Base-by-base conservation (phyloP, 2,113 vertebrate species). In the Calyptomena viridis region DNA sequence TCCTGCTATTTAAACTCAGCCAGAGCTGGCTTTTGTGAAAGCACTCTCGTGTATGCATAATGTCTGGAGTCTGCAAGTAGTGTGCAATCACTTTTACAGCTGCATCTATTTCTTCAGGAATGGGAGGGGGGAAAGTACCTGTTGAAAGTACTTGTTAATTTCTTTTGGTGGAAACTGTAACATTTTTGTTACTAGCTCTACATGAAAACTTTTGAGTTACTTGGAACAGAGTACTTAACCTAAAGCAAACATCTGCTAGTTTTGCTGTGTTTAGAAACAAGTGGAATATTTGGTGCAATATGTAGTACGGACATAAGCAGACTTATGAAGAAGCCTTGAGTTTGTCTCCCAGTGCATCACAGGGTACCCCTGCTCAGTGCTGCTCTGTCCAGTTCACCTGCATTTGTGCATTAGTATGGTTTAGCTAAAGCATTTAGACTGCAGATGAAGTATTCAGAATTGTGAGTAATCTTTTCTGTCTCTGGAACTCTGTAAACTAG, bases 31-130 rank as follows among this genome's bases (percentile, higher is more conserved):
- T 59, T 95, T 74, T 84, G 14, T 84, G 76, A 81, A 67, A 67
- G 39, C 60, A 52, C 39, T 4, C 17, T 93, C 76, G 87, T 67
- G 19, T 47, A 5, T 59, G 28, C 14, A 3, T 59, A 60, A 7
- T 74, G n/a, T 44, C 55, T 75, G 15, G 40, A 72, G 11, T n/a
- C 74, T 69, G 52, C 44, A 62, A 40, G 39, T 46, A 12, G 11
- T 1, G 0, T 63, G 12, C 9, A 4, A 3, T 77, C 0, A 0
- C 9, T 74, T 86, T 4, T 77, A 47, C 21, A 31, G 50, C 60
- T 71, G 40, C 25, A 33, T 55, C 12, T 83, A 0, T 49, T 84
- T 79, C 33, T 88, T 81, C 5, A 5, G 3, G 8, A 6, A 8
- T 55, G 16, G 46, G 46, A 14, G 12, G 19, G 8, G 5, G 7